These are phyloP conservation scores for Austrofundulus limnaeus DNA, from an alignment of 2,113 vertebrate species.

Conservation along the genomic window DNA sequence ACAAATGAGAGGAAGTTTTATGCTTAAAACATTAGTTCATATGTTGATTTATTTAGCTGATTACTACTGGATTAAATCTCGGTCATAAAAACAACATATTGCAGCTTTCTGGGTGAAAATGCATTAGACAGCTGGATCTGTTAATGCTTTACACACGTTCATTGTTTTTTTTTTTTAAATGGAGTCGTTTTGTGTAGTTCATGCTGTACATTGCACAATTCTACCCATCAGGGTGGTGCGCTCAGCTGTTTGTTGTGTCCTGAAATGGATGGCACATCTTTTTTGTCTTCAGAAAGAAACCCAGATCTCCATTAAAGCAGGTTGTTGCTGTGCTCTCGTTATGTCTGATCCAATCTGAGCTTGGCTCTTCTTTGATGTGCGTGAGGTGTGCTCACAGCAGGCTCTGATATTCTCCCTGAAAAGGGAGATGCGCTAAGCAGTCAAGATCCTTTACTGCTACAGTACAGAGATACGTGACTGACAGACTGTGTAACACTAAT, in stretches of 20 bases:
- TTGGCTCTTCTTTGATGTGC: constrained; percentile 53
- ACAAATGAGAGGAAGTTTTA: constrained; percentile 61
- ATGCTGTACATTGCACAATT: constrained; percentile 13
- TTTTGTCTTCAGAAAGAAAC: constrained; percentile 33
- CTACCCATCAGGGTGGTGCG: constrained; percentile 7
- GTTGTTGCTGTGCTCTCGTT: constrained; percentile 62
- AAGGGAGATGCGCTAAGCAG: constrained; percentile 40
- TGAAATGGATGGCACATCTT: constrained; percentile 33
- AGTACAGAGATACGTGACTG: constrained; percentile 35
- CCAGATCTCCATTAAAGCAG: constrained; percentile 60
- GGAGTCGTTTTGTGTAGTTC: constrained; percentile 15
- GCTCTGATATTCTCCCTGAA: constrained; percentile 49
- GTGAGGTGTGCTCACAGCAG: constrained; percentile 50
- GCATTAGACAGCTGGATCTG: constrained; percentile 3
- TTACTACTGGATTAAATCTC: constrained; percentile 30
- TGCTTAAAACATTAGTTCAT: constrained; percentile 38
- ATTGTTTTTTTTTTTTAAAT: constrained; percentile 37
- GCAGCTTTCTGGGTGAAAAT: constrained; percentile 27
- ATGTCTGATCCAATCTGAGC: constrained; percentile 59
- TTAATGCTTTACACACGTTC: constrained; percentile 33
- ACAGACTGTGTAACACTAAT: constrained; percentile 46
- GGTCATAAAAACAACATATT: constrained; percentile 39
- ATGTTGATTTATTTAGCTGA: constrained; percentile 64
- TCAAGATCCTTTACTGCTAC: constrained; percentile 31
- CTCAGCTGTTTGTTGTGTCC: constrained; percentile 46